Conservation (phyloP, 2,113 vertebrate genomes). For the Urocynchramus pylzowi region DNA sequence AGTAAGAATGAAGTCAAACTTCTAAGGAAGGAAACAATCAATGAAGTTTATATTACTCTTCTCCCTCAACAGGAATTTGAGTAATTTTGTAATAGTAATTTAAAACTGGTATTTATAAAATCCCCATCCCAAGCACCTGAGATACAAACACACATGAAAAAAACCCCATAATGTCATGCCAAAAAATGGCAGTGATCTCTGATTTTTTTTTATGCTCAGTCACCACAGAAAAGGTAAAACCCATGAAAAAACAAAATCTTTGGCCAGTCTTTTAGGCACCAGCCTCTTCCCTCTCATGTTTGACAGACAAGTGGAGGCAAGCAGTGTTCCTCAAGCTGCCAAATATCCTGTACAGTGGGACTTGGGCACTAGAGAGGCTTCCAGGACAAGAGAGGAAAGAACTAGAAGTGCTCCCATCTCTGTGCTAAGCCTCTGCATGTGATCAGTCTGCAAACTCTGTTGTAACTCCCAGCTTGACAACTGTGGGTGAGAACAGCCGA, state of each 20-base stretch:
- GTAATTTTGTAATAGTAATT: neutral
- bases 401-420: neutral
- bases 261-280: neutral
- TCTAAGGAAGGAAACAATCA: neutral
- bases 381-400: neutral
- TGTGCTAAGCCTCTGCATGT: neutral
- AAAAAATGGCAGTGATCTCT: neutral
- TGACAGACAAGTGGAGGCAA: neutral
- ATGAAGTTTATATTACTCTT: neutral
- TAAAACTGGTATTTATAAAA: conserved; percentile 6
- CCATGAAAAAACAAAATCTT: neutral
- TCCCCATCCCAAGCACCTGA: neutral
- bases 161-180: neutral
- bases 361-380: neutral
- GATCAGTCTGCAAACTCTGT: neutral
- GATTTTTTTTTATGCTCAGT: neutral
- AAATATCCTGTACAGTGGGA: neutral
- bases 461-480: neutral
- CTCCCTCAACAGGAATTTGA: neutral
- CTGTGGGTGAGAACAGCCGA: rapidly evolving
- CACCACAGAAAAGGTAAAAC: neutral
- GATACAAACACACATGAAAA: neutral
- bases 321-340: neutral
- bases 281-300: neutral
- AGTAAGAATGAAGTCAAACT: neutral